These are phyloP conservation scores for Herpetotheres cachinnans DNA, from an alignment of 2,113 vertebrate species.

Conservation along the genomic window DNA sequence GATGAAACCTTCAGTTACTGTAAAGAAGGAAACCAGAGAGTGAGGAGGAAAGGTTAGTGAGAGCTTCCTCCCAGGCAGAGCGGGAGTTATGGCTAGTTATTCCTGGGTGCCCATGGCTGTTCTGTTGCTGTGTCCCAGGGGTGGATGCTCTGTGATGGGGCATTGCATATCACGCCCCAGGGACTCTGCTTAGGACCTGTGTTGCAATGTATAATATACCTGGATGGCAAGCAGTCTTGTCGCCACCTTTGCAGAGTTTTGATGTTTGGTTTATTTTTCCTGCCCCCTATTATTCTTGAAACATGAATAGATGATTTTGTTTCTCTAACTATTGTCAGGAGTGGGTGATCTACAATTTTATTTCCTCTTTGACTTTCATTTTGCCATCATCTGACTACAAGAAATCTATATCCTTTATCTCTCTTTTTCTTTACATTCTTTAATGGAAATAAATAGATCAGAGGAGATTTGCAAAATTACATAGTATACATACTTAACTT, in stretches of 20 bases:
- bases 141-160: neutral
- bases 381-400: neutral
- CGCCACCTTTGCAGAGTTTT: neutral
- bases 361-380: neutral
- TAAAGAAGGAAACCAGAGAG: neutral
- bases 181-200: neutral
- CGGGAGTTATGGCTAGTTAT: neutral
- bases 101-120: neutral
- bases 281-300: neutral
- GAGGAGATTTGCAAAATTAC: neutral
- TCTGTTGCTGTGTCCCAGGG: neutral
- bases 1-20: neutral
- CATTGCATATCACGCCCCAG: neutral
- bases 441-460: neutral
- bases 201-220: neutral
- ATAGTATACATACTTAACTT: neutral
- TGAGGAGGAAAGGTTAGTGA: neutral
- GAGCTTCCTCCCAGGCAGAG: neutral
- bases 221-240: neutral
- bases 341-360: neutral
- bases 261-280: neutral
- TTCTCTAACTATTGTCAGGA: neutral
- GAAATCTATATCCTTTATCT: neutral
- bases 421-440: neutral
- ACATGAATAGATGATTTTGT: neutral